A percentile compares a stretch with the other conserved stretches of the same genome.
Conservation (phyloP, 2,797 vertebrate species). For the Gymnodraco acuticeps region DNA sequence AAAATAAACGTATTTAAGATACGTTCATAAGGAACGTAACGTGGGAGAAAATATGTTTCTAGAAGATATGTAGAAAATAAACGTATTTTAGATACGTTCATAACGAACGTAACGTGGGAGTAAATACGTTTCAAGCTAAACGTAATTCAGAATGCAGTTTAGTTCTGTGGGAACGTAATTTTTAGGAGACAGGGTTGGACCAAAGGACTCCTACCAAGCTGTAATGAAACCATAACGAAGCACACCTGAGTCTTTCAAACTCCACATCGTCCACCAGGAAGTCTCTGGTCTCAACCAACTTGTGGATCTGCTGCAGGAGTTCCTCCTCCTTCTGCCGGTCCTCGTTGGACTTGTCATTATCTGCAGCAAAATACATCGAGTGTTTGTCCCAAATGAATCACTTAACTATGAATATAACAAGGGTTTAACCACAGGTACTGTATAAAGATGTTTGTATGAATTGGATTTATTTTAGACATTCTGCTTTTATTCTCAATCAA, state of each 20-base stretch:
- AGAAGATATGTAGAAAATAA: no score
- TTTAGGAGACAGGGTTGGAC: no score
- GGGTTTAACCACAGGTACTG: neutral
- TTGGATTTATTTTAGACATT: neutral
- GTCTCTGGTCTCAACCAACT: constrained; percentile 92
- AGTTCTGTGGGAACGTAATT: no score
- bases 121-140: no score
- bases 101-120: no score
- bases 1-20: no score
- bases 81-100: no score
- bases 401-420: neutral
- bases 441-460: neutral
- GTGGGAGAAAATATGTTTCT: no score
- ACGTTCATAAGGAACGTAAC: no score
- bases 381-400: neutral
- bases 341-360: constrained; percentile 89
- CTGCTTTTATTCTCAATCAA: neutral
- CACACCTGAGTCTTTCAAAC: constrained; percentile 91
- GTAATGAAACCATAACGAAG: neutral
- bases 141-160: no score
- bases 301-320: constrained; percentile 91
- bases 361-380: constrained; percentile 64
- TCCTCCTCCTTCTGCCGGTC: constrained; percentile 89
- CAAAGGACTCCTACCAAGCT: neutral
- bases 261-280: constrained; percentile 94